Evolutionary conservation across 92 coral and sea anemone genomes (phyloP), one percentile per base, ranked within the genome.

Genomic region (Palythoa heliodiscus): DNA sequence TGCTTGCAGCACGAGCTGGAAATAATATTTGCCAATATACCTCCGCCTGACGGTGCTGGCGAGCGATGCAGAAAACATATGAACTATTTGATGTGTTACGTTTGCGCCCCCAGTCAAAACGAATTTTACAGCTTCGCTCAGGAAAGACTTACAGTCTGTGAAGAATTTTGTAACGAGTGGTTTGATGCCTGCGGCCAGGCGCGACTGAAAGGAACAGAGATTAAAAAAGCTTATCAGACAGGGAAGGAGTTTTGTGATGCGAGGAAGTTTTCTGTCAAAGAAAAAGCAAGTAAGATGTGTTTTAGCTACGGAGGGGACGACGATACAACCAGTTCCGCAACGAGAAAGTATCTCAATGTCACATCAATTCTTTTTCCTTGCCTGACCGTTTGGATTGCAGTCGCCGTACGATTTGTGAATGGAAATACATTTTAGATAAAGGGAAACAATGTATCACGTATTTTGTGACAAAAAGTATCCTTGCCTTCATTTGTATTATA

Each of bases 91-190:
- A 95, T 95, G 95, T 97, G 99, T 75, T 97, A 90, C 47, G 94
- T 97, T 2, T 97, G 99, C 70, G 93, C 98, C 1, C 97, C 99
- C 23, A 87, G 94, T 47, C 99, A 97, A 82, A 97, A 93, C 48
- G 54, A 60, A 19, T 97, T 94, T 87, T 94, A 95, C 93, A 78
- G 72, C 16, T 66, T 39, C 61, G 70, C 88, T 23, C 85, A 89
- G 50, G 99, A 97, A 50, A 83, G 91, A 52, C 52, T 97, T 38
- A 94, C 98, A 2, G 99, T 97, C 14, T 97, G 99, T 72, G 89
- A 86, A 37, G 91, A 78, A 23, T 94, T 95, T 24, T 97, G 99
- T 57, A 88, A 97, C 71, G 84, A 91, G 37, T 77, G 95, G 86
- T 91, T 87, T 88, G 87, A 86, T 37, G 95, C 93, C 16, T 97